Percentiles rank a stretch among this genome's conserved stretches.
These are phyloP conservation scores for Hapalemur alaotrensis DNA, from an alignment of 2,797 vertebrate genomes.

Conservation along the genomic window DNA sequence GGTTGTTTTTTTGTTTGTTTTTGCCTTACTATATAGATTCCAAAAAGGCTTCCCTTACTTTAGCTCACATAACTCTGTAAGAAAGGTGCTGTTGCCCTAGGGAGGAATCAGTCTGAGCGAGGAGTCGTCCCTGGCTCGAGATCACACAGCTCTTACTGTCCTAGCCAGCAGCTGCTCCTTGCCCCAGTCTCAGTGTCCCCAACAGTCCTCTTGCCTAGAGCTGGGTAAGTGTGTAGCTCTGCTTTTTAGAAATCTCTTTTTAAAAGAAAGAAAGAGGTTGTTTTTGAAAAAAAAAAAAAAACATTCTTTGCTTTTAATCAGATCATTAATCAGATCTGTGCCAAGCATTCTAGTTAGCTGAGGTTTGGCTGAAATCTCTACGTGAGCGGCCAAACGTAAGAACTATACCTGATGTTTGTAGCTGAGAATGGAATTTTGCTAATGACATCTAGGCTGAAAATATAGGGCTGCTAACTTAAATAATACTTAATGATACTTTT, in stretches of 20 bases:
- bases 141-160: background rate
- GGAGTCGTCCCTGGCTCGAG: background rate
- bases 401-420: background rate
- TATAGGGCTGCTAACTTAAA: background rate
- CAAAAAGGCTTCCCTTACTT: background rate
- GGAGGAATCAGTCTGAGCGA: background rate
- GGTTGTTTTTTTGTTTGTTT: background rate
- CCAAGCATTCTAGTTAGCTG: background rate
- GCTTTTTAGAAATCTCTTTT: background rate
- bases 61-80: background rate
- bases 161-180: background rate
- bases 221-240: background rate
- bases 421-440: background rate
- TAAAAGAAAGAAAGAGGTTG: background rate
- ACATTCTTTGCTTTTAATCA: conserved; percentile 3
- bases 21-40: background rate
- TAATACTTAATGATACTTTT: background rate
- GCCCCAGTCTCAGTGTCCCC: background rate
- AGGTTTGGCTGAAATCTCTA: background rate
- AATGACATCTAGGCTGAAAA: background rate
- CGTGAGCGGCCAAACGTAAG: background rate
- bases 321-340: background rate
- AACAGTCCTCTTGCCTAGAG: background rate
- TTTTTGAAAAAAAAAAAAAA: background rate
- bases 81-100: background rate